These are phyloP conservation scores for Anhinga rufa DNA, from an alignment of 2,113 vertebrate species.

Conservation along the genomic window DNA sequence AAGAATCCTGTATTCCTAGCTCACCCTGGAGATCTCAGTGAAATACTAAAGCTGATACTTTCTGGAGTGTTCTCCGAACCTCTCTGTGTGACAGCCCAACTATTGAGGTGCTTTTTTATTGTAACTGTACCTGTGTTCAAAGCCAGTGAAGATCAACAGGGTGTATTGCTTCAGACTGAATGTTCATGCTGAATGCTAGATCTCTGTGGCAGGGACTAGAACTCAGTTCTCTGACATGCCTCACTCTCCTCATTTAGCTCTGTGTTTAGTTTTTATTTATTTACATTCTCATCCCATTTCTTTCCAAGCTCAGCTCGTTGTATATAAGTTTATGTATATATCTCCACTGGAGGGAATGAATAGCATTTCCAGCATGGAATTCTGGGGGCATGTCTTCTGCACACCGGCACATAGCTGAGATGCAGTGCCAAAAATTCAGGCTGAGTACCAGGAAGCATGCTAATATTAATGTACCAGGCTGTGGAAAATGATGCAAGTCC, in stretches of 20 bases:
- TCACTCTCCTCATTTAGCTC: not conserved
- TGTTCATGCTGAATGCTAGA: not conserved
- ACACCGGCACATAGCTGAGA: not conserved
- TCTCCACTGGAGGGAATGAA: not conserved
- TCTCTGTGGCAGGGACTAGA: not conserved
- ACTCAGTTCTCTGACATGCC: not conserved
- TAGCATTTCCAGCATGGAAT: not conserved
- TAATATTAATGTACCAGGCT: not conserved
- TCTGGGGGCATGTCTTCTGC: not conserved
- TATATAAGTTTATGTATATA: fast-evolving
- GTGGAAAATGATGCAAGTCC: not conserved
- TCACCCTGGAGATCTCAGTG: not conserved
- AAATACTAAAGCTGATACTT: not conserved
- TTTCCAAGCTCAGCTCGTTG: not conserved
- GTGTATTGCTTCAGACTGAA: not conserved
- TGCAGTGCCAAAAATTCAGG: not conserved
- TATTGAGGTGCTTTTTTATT: not conserved
- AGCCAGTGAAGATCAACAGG: not conserved
- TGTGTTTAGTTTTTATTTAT: not conserved
- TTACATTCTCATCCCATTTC: not conserved
- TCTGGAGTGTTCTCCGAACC: not conserved
- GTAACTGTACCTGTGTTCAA: not conserved
- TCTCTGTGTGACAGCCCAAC: not conserved
- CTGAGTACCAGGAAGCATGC: not conserved
- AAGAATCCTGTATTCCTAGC: not conserved